Evolutionary conservation across 2,888 invertebrate species (phyloP), one percentile per base, ranked within the genome.

Genomic region (Drosophila histrio): DNA sequence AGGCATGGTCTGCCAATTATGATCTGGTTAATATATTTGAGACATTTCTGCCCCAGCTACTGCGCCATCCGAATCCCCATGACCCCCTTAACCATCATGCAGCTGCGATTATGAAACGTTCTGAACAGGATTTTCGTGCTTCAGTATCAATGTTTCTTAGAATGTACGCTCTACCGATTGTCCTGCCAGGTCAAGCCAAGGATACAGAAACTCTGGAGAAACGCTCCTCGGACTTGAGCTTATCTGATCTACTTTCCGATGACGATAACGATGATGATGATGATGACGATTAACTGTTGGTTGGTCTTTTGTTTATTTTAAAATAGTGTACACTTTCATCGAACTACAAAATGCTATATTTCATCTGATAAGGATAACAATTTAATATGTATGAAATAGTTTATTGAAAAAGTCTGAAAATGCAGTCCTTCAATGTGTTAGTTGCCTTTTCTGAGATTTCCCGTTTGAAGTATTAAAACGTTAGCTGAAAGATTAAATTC

Each of bases 21-120:
- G 83, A 82, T 66, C 52, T 83, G 57, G 64, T 85, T 4, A 83
- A 83, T 22, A 85, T 83, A 22, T 82, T 83, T n/a, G 86, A 83
- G 17, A 83, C 80, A 47, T 83, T 83, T 34, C 43, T 83, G 52
- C 83, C 83, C 7, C 83, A 83, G 46, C 41, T 83, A n/a, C 17
- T 83, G 58, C 71, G 86, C 1, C 57, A 82, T 21, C 83, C 83
- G 3, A 83, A 86, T 60, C 83, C 86, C 0, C 52, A 77, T 22
- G 83, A 83, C 50, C 76, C 86, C 1, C 63, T 83, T 2, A 83
- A 83, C 17, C 78, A 76, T 47, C 66, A 67, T 8, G 83, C 83
- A 24, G 83, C 83, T 7, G 59, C 67, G 22, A 67, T 85, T 11
- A 70, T 86, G 72, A 68, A 64, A 28, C 68, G 68, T 21, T 83